These are phyloP conservation scores for Coenobita brevimanus DNA, from an alignment of 1,140 invertebrate species.

Conservation along the genomic window DNA sequence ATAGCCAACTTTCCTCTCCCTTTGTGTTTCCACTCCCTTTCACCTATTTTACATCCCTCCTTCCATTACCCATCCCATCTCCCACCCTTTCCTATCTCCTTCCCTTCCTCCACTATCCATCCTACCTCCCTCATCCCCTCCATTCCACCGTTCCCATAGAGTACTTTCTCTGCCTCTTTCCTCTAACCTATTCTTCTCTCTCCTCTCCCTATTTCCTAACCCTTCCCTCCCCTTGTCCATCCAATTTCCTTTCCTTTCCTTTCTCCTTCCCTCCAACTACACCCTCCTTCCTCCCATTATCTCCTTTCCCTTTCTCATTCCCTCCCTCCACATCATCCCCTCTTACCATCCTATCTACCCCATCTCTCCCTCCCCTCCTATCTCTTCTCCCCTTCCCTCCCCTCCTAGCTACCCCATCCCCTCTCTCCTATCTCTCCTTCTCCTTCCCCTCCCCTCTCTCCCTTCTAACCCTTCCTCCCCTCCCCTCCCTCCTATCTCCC, in stretches of 20 bases:
- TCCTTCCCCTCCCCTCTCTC: background rate
- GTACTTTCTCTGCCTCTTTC: no score
- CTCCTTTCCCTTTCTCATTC: background rate
- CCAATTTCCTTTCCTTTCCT: background rate
- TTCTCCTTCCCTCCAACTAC: no score
- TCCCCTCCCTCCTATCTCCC: background rate
- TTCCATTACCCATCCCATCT: no score
- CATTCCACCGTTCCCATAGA: no score
- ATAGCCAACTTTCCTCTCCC: background rate
- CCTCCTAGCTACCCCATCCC: background rate
- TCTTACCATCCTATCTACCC: background rate
- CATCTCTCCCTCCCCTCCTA: background rate
- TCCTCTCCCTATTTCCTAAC: background rate
- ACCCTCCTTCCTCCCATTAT: no score
- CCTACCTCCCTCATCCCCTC: no score
- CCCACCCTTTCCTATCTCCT: no score
- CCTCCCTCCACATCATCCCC: background rate
- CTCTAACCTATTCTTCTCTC: background rate
- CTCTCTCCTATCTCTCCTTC: background rate
- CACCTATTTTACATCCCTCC: background rate
- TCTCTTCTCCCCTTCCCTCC: background rate
- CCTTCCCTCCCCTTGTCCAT: background rate
- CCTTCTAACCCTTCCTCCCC: background rate
- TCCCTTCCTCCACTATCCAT: no score
- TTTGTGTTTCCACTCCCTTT: background rate